phyloP scores from a whole-genome alignment of 2,113 vertebrate species.

The Albula glossodonta region DNA sequence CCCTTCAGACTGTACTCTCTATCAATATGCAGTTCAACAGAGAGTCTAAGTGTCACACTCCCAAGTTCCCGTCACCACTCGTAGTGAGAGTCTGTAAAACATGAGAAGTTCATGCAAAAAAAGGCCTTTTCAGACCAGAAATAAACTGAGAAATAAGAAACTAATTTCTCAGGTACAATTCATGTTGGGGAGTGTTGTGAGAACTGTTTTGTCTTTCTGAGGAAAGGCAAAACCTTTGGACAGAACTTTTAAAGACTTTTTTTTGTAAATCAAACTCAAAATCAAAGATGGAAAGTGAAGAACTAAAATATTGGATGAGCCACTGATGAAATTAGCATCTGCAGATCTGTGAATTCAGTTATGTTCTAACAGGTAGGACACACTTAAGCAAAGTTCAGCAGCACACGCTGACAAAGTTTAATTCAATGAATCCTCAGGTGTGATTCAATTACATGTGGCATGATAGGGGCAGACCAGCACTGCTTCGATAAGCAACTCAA shows the following conservation, averaged over 20 bases:
- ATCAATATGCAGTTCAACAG: neutral
- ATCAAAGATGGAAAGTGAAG: neutral
- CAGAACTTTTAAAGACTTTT: neutral
- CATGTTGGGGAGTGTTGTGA: neutral
- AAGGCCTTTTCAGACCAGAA: neutral
- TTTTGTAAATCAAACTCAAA: neutral
- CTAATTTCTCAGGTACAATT: neutral
- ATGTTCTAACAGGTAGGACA: neutral
- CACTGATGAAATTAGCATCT: neutral
- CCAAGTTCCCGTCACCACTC: neutral
- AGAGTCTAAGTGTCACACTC: neutral
- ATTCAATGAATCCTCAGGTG: neutral
- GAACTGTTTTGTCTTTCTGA: neutral
- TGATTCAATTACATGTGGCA: constrained; percentile 1
- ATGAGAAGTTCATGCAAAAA: neutral
- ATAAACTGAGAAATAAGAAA: neutral
- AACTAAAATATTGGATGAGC: neutral
- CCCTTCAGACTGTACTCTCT: neutral
- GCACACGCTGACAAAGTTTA: neutral
- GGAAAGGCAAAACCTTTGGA: neutral
- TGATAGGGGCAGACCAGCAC: neutral
- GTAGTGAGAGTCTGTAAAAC: neutral
- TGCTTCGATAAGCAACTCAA: neutral
- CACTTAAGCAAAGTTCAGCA: neutral
- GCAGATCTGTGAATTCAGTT: neutral